Base-by-base conservation (phyloP, 2,113 vertebrate species). In the Hoplias malabaricus region DNA sequence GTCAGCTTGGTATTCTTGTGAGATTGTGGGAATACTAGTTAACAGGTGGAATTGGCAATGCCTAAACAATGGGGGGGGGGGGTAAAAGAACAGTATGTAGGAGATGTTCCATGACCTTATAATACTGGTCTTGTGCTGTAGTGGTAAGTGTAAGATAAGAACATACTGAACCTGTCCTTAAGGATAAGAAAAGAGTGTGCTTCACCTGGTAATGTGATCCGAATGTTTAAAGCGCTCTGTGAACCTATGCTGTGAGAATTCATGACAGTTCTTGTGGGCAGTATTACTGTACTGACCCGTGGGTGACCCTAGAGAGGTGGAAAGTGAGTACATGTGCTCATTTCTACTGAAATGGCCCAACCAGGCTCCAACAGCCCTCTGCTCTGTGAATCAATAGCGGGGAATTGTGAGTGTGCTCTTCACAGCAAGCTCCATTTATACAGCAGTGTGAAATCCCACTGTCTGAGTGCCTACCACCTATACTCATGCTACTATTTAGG, bases 271-370 rank as follows among this genome's bases (percentile, higher is more conserved):
- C 33, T 54, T 12, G 42, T 21, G 63, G 7, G 4, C 14, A 25
- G 36, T 38, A 31, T 48, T 25, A 12, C 50, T 42, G 42, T 38
- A 13, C 23, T 21, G 43, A 63, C 69, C 65, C 46, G 72, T 65
- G 77, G 61, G 42, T 66, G 61, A 79, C 46, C 34, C 56, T 19
- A 21, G 13, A 67, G 13, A 21, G 42, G 27, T 34, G 34, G 16
- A 10, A 54, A 31, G 42, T 33, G 23, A 25, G 54, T 42, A 42
- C 53, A 54, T 19, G 12, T 33, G 33, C 53, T 65, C 46, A 12
- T 34, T 46, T 66, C 59, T 34, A 19, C 63, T 72, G 38, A 43
- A 57, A 79, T 5, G 1, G 33, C 25, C 69, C 19, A 46, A 40
- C 57, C 62, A 59, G 40, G 46, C 4, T 48, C 38, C 9, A 50